Percentiles rank a stretch among this genome's conserved stretches.
Evolutionary conservation across 1,140 invertebrate genomes (phyloP).

Genomic region (Ostrea denselamellosa): DNA sequence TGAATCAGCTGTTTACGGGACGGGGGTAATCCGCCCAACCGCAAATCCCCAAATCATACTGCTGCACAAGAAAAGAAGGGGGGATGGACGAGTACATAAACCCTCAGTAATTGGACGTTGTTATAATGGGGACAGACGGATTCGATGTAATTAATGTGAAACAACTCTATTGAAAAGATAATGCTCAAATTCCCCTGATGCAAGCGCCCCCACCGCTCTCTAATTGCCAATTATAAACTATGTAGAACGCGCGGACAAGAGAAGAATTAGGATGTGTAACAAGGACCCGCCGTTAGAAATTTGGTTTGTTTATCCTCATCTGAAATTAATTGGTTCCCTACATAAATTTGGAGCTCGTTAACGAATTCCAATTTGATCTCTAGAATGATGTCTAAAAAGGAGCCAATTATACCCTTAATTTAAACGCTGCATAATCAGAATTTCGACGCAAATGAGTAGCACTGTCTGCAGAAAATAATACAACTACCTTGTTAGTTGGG

Average conservation of each 20-base stretch:
- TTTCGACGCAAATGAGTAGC: slow-evolving; percentile 19
- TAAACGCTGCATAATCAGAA: slow-evolving; percentile 39
- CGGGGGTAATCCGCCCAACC: slow-evolving; percentile 11
- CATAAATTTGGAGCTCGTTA: slow-evolving; percentile 35
- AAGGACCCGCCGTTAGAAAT: slow-evolving; percentile 24
- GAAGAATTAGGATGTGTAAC: slow-evolving; percentile 33
- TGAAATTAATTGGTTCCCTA: slow-evolving; percentile 38
- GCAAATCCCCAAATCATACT: slow-evolving; percentile 27
- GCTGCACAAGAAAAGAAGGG: slow-evolving; percentile 20
- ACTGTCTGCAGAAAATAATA: slow-evolving; percentile 26
- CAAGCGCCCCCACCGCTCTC: slow-evolving; percentile 31
- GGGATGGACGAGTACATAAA: slow-evolving; percentile 16
- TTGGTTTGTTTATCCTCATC: slow-evolving; percentile 39
- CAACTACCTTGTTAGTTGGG: slow-evolving; percentile 2
- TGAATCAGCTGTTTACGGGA: background rate
- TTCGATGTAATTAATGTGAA: slow-evolving; percentile 38
- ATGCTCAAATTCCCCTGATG: slow-evolving; percentile 39
- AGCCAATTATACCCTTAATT: slow-evolving; percentile 33
- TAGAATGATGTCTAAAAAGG: slow-evolving; percentile 38
- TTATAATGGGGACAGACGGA: slow-evolving; percentile 28
- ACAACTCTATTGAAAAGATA: slow-evolving; percentile 40
- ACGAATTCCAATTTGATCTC: slow-evolving; percentile 36
- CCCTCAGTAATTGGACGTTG: slow-evolving; percentile 34
- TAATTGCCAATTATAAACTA: slow-evolving; percentile 30
- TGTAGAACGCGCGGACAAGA: slow-evolving; percentile 23